Conservation (phyloP, 2,113 vertebrate genomes). For the Labrus mixtus region DNA sequence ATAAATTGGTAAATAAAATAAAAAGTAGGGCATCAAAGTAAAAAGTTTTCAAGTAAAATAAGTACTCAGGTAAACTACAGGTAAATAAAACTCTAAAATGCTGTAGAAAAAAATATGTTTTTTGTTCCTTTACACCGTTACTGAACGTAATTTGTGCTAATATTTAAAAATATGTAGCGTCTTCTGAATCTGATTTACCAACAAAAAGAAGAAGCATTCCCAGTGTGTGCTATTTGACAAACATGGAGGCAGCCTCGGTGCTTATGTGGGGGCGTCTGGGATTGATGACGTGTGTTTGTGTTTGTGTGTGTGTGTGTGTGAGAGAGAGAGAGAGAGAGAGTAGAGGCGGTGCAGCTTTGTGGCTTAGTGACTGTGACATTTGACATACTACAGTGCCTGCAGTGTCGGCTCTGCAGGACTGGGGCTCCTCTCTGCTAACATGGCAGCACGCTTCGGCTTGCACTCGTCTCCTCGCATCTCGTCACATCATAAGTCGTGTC, state of each 20-base stretch:
- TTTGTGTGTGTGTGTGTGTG: slow-evolving; percentile 6
- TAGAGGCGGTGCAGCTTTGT: slow-evolving; percentile 58
- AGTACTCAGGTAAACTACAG: too few relatives aligned
- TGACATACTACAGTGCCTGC: slow-evolving; percentile 75
- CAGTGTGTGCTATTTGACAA: slow-evolving; percentile 10
- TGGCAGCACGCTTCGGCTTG: slow-evolving; percentile 67
- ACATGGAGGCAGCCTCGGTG: slow-evolving; percentile 20
- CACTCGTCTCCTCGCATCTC: slow-evolving; percentile 69
- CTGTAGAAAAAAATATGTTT: too few relatives aligned
- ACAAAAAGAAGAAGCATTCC: background rate
- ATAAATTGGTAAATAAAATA: too few relatives aligned
- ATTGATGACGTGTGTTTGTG: background rate
- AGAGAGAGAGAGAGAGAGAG: slow-evolving; percentile 9
- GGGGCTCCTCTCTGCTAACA: slow-evolving; percentile 52
- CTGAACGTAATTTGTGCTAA: too few relatives aligned
- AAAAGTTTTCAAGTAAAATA: too few relatives aligned
- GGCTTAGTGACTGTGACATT: slow-evolving; percentile 73
- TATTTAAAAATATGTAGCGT: background rate
- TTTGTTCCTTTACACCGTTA: too few relatives aligned
- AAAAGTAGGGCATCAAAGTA: too few relatives aligned
- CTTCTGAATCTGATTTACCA: background rate
- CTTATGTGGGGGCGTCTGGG: slow-evolving; percentile 14
- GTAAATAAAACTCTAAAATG: too few relatives aligned
- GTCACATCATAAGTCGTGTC: slow-evolving; percentile 68
- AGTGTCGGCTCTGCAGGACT: slow-evolving; percentile 61